A percentile compares a stretch with the other conserved stretches of the same genome.
Conservation (phyloP, 92 coral and sea anemone species). For the Metridium senile region DNA sequence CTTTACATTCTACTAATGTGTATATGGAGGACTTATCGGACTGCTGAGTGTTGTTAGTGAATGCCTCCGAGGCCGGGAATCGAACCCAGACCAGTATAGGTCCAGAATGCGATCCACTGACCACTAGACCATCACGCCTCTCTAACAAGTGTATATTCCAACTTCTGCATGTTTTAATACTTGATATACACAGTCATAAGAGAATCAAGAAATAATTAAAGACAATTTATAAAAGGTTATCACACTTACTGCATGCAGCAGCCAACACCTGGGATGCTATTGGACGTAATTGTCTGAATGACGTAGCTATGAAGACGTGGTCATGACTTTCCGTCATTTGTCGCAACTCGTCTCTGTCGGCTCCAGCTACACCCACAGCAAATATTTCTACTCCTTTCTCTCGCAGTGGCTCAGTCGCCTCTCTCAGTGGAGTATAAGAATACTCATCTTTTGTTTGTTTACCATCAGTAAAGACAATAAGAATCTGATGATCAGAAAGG, state of each 20-base stretch:
- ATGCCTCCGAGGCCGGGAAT: too few relatives aligned
- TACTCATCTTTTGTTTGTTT: constrained; percentile 26
- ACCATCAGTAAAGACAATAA: constrained; percentile 50
- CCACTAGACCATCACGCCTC: too few relatives aligned
- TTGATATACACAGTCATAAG: too few relatives aligned
- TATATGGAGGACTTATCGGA: too few relatives aligned
- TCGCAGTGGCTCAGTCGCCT: constrained; percentile 14
- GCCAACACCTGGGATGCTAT: not conserved
- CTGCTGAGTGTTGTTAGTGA: too few relatives aligned
- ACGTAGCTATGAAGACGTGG: constrained; percentile 12
- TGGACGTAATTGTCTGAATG: not conserved
- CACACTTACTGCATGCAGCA: constrained; percentile 19
- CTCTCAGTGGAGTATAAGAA: constrained; percentile 1
- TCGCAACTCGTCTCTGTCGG: constrained; percentile 6
- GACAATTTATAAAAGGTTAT: too few relatives aligned
- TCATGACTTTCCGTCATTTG: constrained; percentile 9
- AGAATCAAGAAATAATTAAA: too few relatives aligned
- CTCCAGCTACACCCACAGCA: constrained; percentile 6
- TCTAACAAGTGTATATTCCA: too few relatives aligned
- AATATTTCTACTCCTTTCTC: constrained; percentile 18
- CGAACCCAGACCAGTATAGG: too few relatives aligned
- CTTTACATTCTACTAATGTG: too few relatives aligned
- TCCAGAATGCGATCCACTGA: too few relatives aligned
- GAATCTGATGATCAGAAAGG: constrained; percentile 1
- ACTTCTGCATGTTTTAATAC: too few relatives aligned